These are phyloP conservation scores for Simalia tracyae DNA, from an alignment of 2,797 vertebrate species.

Conservation along the genomic window DNA sequence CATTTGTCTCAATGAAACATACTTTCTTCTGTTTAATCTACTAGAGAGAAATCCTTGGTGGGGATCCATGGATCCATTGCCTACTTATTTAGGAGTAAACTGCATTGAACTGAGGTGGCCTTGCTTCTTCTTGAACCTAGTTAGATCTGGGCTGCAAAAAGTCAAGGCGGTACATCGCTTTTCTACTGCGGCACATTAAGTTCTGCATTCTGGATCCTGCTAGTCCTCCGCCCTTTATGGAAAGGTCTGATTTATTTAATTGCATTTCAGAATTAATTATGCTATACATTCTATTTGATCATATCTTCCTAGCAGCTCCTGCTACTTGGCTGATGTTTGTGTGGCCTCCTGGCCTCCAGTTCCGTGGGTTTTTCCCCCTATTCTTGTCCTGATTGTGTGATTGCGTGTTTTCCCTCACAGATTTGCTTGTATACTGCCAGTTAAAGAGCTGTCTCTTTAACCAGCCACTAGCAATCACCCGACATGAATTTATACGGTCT, in stretches of 20 bases:
- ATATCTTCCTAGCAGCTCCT: not conserved
- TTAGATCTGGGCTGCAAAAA: not conserved
- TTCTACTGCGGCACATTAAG: not conserved
- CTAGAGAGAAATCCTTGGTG: not conserved
- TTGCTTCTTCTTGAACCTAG: not conserved
- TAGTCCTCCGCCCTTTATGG: not conserved
- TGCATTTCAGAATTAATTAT: not conserved
- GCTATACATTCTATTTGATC: not conserved
- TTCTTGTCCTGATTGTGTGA: not conserved
- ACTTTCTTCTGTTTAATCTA: not conserved
- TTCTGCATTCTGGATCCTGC: not conserved
- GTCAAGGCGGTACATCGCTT: not conserved
- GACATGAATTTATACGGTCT: slow-evolving; percentile 81
- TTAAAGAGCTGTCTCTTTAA: slow-evolving; percentile 71
- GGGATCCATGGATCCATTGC: not conserved
- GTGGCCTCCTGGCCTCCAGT: not conserved
- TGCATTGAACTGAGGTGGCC: not conserved
- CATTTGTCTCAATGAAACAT: not conserved
- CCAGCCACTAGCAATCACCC: slow-evolving; percentile 73
- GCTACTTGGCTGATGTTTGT: not conserved
- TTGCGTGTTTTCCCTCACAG: slow-evolving; percentile 4
- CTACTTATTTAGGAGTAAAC: not conserved
- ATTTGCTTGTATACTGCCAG: slow-evolving; percentile 37
- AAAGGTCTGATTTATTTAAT: not conserved
- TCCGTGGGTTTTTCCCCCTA: not conserved